Conservation (phyloP, 2,888 invertebrate genomes). For the Gryllus longicercus region DNA sequence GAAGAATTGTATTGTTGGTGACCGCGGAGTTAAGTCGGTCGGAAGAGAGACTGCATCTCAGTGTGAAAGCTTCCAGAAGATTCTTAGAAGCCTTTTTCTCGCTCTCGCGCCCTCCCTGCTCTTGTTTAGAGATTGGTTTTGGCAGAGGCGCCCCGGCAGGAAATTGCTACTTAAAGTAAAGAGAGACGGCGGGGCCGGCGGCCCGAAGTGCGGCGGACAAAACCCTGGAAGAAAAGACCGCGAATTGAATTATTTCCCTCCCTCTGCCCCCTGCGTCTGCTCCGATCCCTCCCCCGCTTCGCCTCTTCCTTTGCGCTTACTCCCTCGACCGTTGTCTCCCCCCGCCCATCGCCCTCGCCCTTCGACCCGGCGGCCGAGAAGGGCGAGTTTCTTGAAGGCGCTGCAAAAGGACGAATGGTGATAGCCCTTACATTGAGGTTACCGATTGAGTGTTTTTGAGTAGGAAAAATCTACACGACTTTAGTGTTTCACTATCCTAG, state of each 20-base stretch:
- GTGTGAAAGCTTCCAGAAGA: too few relatives aligned
- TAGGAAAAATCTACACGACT: too few relatives aligned
- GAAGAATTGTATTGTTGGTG: too few relatives aligned
- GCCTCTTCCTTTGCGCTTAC: not conserved
- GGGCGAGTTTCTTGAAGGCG: too few relatives aligned
- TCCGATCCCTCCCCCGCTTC: not conserved
- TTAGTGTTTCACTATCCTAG: too few relatives aligned
- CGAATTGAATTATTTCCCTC: constrained; percentile 8
- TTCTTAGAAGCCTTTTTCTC: too few relatives aligned
- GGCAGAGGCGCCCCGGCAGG: constrained; percentile 5
- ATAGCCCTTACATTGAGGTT: too few relatives aligned
- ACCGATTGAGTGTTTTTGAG: too few relatives aligned
- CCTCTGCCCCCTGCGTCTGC: not conserved
- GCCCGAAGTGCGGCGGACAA: not conserved
- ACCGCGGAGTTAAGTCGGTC: too few relatives aligned
- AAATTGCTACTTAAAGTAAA: constrained; percentile 17
- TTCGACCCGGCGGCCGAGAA: not conserved
- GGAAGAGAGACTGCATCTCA: too few relatives aligned
- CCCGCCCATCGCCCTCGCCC: not conserved
- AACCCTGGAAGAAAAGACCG: constrained; percentile 5
- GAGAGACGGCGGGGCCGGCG: not conserved
- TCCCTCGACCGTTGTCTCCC: not conserved
- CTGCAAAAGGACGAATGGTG: too few relatives aligned
- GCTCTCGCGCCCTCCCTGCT: not conserved
- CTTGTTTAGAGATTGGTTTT: constrained; percentile 8